phyloP scores from a whole-genome alignment of 2,113 vertebrate genomes.

The Echinops telfairi region DNA sequence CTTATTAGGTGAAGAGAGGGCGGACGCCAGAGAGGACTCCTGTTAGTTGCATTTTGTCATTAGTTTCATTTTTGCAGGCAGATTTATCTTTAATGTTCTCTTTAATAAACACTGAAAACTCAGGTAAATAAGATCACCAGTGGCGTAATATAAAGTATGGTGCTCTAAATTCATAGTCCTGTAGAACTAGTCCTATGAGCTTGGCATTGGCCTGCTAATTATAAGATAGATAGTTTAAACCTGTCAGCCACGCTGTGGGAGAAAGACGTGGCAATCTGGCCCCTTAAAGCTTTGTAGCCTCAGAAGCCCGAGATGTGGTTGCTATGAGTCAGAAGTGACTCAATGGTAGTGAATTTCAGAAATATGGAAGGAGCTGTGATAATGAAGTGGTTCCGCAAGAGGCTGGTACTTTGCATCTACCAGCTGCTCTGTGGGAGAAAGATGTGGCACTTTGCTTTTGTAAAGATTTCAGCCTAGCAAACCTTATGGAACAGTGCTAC shows the following conservation, averaged over 20 bases:
- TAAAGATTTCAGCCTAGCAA: background rate
- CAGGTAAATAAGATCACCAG: background rate
- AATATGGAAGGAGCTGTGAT: background rate
- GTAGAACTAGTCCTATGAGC: too few relatives aligned
- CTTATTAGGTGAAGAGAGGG: slow-evolving; percentile 62
- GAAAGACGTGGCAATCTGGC: too few relatives aligned
- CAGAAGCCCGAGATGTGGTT: too few relatives aligned
- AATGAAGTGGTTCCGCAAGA: background rate
- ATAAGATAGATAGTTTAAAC: too few relatives aligned
- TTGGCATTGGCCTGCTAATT: too few relatives aligned
- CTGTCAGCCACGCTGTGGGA: too few relatives aligned
- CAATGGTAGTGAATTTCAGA: background rate
- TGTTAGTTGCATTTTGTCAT: slow-evolving; percentile 69
- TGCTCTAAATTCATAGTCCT: background rate
- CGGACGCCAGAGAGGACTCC: slow-evolving; percentile 16
- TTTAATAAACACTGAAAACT: slow-evolving; percentile 33
- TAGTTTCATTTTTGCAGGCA: slow-evolving; percentile 70
- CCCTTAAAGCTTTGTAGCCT: too few relatives aligned
- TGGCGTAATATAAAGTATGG: background rate
- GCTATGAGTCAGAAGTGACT: too few relatives aligned
- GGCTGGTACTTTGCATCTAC: background rate
- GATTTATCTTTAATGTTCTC: slow-evolving; percentile 25
- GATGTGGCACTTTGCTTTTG: background rate
- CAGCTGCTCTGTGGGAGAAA: background rate
- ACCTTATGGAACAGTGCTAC: background rate